These are phyloP conservation scores for Balearica regulorum DNA, from an alignment of 2,797 vertebrate genomes.

Conservation along the genomic window DNA sequence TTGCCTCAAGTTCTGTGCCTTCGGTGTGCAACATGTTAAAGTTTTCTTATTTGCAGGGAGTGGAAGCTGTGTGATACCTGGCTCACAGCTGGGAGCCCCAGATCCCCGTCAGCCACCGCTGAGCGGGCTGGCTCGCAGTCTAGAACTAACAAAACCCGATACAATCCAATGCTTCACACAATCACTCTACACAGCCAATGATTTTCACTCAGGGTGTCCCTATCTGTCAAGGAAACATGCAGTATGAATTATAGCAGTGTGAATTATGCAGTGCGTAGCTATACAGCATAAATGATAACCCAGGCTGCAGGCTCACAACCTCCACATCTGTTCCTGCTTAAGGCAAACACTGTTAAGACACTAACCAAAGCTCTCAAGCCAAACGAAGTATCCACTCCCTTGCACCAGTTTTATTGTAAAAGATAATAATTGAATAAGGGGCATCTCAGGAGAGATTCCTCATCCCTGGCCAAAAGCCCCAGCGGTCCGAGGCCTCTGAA, in stretches of 20 bases:
- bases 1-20: neutral
- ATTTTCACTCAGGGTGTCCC: neutral
- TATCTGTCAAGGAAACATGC: neutral
- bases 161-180: neutral
- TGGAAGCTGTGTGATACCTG: neutral
- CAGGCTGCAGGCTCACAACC: neutral
- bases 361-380: neutral
- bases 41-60: neutral
- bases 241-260: neutral
- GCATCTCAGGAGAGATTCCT: neutral
- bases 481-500: accelerated
- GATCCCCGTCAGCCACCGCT: neutral
- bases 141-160: neutral
- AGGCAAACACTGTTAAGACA: neutral
- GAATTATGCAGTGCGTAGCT: neutral
- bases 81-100: neutral
- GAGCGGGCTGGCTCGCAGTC: too few species aligned
- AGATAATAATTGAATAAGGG: neutral
- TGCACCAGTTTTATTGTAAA: neutral
- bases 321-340: neutral
- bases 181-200: neutral
- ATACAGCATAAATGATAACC: neutral
- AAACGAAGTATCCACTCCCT: neutral
- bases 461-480: neutral
- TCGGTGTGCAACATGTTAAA: neutral